A percentile compares a stretch with the other conserved stretches of the same genome.
These are phyloP conservation scores for Dromaius novaehollandiae DNA, from an alignment of 2,113 vertebrate species.

Conservation along the genomic window DNA sequence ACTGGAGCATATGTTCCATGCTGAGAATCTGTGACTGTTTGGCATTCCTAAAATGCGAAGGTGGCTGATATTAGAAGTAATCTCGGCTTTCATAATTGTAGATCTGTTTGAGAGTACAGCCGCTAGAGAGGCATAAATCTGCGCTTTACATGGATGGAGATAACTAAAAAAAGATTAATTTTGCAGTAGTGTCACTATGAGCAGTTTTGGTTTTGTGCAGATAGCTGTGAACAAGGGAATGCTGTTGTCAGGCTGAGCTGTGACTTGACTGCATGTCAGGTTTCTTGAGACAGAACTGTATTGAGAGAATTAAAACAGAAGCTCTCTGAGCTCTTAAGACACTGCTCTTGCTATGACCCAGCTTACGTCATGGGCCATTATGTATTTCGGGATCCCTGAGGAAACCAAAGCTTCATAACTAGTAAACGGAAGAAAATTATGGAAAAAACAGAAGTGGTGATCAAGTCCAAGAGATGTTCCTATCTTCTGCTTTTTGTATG, in stretches of 20 bases:
- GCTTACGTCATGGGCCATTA: background rate
- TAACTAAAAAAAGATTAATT: conserved; percentile 46
- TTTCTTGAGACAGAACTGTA: background rate
- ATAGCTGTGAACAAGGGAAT: background rate
- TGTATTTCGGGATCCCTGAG: background rate
- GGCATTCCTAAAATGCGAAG: conserved; percentile 51
- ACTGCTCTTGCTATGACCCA: background rate
- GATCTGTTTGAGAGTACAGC: conserved; percentile 27
- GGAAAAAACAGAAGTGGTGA: background rate
- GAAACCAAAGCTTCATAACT: background rate
- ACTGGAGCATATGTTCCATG: conserved; percentile 32
- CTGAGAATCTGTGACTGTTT: conserved; percentile 45
- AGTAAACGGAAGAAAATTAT: background rate
- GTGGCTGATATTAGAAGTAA: conserved; percentile 53
- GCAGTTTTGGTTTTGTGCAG: background rate
- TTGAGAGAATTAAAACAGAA: background rate
- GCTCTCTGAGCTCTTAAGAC: background rate
- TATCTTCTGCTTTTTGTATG: background rate
- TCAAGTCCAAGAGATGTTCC: background rate
- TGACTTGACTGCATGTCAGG: background rate
- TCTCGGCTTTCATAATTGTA: conserved; percentile 44
- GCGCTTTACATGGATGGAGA: conserved; percentile 13
- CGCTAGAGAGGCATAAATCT: background rate
- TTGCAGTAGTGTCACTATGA: conserved; percentile 38
- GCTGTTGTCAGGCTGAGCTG: background rate